Base-by-base conservation (phyloP, 1,140 invertebrate genomes). In the Drosophila kurseongensis region DNA sequence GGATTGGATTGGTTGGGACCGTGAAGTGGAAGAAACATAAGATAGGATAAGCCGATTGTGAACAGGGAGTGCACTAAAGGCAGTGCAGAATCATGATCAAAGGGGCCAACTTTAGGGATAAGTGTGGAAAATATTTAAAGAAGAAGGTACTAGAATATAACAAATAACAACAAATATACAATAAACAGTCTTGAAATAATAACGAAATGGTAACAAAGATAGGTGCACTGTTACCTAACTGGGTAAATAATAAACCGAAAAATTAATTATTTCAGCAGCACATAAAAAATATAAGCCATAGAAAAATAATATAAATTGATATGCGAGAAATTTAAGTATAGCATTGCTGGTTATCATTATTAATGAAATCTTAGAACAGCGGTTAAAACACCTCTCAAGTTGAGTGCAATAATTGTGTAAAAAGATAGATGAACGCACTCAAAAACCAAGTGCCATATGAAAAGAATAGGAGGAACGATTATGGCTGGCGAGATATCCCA, bases 11-110 rank as follows among this genome's bases (percentile, higher is more conserved):
- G 7, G 44, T 63, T 66, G 27, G 65, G 65, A 27, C 18, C 61
- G 16, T 51, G 16, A 35, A 66, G 61, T 36, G 61, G 16, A 51
- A 29, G n/a, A 23, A 63, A n/a, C 55, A 42, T 42, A 59, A 60
- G 69, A 80, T 58, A 57, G 50, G 56, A 68, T 77, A 81, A 81
- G 78, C 74, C 74, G 67, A 81, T 77, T 81, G 38, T 3, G 61
- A 38, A 14, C 48, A 23, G n/a, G n/a, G 27, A 36, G 27, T n/a
- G 48, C 35, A 52, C 10, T 6, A 18, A 27, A 13, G 18, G 13
- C 14, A 44, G 14, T n/a, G 29, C 10, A 40, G 16, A 47, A 23
- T 23, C 23, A 38, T 40, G 18, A 36, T 66, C 45, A 67, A 40
- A 40, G 36, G 5, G 7, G 18, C 16, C 10, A 23, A 23, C 18